Base-by-base conservation (phyloP, 2,888 invertebrate genomes). In the Dysmachus trigonus region DNA sequence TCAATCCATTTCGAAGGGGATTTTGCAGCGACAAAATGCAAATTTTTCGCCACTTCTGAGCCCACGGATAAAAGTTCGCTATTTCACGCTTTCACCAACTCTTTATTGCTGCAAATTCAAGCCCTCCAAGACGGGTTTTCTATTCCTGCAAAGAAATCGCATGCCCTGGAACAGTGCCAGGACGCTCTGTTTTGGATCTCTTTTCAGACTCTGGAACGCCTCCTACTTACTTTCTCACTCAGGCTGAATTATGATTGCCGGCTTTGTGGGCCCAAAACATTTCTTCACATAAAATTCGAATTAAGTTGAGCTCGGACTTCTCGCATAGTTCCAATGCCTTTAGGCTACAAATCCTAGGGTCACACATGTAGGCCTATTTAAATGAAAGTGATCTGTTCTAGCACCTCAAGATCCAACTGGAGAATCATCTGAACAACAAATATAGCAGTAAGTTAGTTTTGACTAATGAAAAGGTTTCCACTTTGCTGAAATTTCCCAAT, bases 21-120 rank as follows among this genome's bases (percentile, higher is more conserved):
- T 62, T 62, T 62, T 76, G 76, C 15, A 76, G 33, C 22, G 2
- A 5, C 38, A 18, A 76, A 76, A 76, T 76, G 76, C 76, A 76
- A 73, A 76, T 13, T 76, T 76, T 76, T 76, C 22, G 35, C 76
- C 76, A 76, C 18, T 41, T 76, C 38, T 38, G 22, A 76, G 76
- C 76, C 76, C 35, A 15, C 35, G 76, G 76, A 76, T 76, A 76
- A 76, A 22, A 76, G 38, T 76, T 76, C 33, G 76, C 33, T 76
- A 33, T 76, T 35, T 76, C 35, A 41, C 76, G 35, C 76, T 38
- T 76, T 18, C 35, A 38, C n/a, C 35, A 35, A n/a, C 38, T 76
- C 38, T 38, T 76, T 76, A 8, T 76, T 76, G 15, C 22, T 18
- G 5, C 73, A 73, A 76, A 76, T 76, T 38, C 35, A 27, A 62